A percentile compares a stretch with the other conserved stretches of the same genome.
phyloP scores from a whole-genome alignment of 2,797 vertebrate species.

The Pelochelys cantorii region DNA sequence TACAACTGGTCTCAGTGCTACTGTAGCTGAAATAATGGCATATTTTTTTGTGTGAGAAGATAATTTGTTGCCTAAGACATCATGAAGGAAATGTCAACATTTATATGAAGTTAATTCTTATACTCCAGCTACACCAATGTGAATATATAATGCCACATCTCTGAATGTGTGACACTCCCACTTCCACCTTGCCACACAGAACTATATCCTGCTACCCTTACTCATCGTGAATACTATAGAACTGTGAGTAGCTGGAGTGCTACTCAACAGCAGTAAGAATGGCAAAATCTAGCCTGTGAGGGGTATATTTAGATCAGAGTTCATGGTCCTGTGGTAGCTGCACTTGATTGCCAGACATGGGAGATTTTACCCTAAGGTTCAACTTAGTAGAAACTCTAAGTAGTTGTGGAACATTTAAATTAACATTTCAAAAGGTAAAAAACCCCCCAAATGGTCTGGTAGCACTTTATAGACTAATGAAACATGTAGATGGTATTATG shows the following conservation, averaged over 20 bases:
- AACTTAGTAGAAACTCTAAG: not conserved
- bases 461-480: no score
- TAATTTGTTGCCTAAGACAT: slow-evolving; percentile 45
- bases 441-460: no score
- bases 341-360: not conserved
- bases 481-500: no score
- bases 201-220: not conserved
- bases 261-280: not conserved
- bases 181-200: not conserved
- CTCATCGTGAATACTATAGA: not conserved
- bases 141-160: not conserved
- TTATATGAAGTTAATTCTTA: slow-evolving; percentile 46
- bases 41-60: slow-evolving; percentile 35
- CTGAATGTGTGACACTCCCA: not conserved
- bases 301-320: not conserved
- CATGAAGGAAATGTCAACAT: slow-evolving; percentile 41
- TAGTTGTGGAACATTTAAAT: not conserved
- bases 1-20: not conserved
- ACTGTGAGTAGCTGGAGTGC: not conserved
- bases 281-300: not conserved
- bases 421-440: not conserved
- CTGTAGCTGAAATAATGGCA: slow-evolving; percentile 41
- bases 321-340: not conserved
- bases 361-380: not conserved
- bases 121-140: not conserved